Percentiles rank a stretch among this genome's conserved stretches.
These are phyloP conservation scores for Tenthredo mesomela DNA, from an alignment of 2,888 invertebrate species.

Conservation along the genomic window DNA sequence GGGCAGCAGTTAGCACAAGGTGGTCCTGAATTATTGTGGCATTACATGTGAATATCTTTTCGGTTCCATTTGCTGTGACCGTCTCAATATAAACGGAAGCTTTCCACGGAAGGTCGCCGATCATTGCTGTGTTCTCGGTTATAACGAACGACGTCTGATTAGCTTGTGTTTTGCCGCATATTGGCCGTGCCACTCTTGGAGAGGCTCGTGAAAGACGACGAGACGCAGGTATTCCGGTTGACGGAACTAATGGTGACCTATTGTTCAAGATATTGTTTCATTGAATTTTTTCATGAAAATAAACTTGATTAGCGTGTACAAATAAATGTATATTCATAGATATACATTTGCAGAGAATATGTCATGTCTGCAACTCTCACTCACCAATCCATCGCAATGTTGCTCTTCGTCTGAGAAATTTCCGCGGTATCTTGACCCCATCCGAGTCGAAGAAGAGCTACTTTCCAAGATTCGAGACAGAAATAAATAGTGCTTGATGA, in stretches of 20 bases:
- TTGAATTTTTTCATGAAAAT: too few relatives aligned
- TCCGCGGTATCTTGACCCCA: neutral
- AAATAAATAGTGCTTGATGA: neutral
- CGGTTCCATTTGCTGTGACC: slow-evolving; percentile 50
- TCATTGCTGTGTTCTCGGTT: slow-evolving; percentile 62
- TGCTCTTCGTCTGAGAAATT: neutral
- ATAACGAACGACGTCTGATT: slow-evolving; percentile 65
- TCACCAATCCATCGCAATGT: too few relatives aligned
- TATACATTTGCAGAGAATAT: too few relatives aligned
- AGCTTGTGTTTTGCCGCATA: slow-evolving; percentile 67
- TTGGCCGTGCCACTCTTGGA: slow-evolving; percentile 60
- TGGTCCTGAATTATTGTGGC: slow-evolving; percentile 73
- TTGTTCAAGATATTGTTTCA: too few relatives aligned
- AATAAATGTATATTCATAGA: too few relatives aligned
- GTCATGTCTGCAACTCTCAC: too few relatives aligned
- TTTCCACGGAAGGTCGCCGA: slow-evolving; percentile 76
- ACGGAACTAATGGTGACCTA: too few relatives aligned
- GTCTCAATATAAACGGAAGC: too few relatives aligned
- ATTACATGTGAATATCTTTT: slow-evolving; percentile 72
- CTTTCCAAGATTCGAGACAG: neutral
- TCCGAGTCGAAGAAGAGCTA: neutral
- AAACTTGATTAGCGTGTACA: too few relatives aligned
- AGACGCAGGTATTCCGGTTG: too few relatives aligned
- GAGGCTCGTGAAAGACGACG: too few relatives aligned
- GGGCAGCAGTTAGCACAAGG: slow-evolving; percentile 76